phyloP scores from a whole-genome alignment of 2,888 invertebrate genomes.

The Noctua janthe region DNA sequence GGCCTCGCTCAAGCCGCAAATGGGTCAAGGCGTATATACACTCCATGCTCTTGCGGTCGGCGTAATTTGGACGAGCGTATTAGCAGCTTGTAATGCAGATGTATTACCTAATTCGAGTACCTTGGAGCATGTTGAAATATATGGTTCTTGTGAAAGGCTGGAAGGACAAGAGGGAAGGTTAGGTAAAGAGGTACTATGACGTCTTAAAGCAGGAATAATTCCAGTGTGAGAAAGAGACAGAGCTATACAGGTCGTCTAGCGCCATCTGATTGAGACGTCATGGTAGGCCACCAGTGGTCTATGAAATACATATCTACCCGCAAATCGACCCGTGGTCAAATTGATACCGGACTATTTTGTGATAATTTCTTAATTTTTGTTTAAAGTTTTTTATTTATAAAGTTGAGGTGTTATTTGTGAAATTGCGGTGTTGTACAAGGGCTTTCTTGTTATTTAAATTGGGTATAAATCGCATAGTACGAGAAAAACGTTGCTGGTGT shows the following conservation, averaged over 20 bases:
- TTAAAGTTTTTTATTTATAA: background rate
- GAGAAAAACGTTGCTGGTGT: background rate
- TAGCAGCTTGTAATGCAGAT: conserved; percentile 34
- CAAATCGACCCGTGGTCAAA: background rate
- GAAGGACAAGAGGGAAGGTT: background rate
- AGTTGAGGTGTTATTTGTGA: background rate
- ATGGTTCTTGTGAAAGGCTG: background rate
- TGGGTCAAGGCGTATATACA: conserved; percentile 53
- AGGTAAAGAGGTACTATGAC: no score
- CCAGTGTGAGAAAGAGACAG: no score
- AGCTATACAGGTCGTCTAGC: no score
- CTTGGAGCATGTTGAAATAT: no score
- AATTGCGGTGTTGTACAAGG: no score
- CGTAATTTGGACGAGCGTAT: conserved; percentile 45
- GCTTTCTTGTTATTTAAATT: background rate
- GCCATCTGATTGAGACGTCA: no score
- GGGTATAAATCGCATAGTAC: background rate
- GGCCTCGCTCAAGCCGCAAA: conserved; percentile 52
- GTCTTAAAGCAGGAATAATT: no score
- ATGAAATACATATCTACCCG: background rate
- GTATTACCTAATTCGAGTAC: conserved; percentile 15
- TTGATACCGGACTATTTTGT: background rate
- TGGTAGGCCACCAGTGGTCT: background rate
- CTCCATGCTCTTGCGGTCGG: conserved; percentile 39
- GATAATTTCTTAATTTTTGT: no score